Base-by-base conservation (phyloP, 2,888 invertebrate species). In the Aspidapion aeneum region DNA sequence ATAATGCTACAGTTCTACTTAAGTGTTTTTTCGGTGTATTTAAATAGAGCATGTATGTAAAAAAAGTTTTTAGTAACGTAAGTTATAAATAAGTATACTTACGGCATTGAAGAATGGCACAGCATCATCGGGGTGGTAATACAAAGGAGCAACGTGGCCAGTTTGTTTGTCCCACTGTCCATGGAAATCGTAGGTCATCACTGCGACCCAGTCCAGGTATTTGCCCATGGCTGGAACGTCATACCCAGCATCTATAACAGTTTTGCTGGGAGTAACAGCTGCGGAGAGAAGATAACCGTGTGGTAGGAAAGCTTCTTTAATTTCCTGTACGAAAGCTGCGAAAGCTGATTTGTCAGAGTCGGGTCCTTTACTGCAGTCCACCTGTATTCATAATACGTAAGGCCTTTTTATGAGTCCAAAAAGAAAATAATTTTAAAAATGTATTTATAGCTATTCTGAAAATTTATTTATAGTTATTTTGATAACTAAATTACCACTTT, bases 131-230 rank as follows among this genome's bases (percentile, higher is more conserved):
- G 91, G 90, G 75, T 94, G 93, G 73, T 90, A 85, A 71, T 87
- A 93, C 51, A 95, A 78, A 0, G 94, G 95, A 0, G 94, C 92
- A 0, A 94, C 91, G 74, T 95, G 95, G 0, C 94, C 95, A 0
- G 94, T 95, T 76, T 90, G 90, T 75, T 92, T 93, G 73, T 94
- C 94, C 94, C 94, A 95, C 73, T 93, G 93, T 0, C 94, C 94
- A 71, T 94, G 94, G 80, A 89, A 94, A 75, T 95, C 95, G 73
- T 95, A 95, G 0, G 93, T 90, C 95, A 95, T 95, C 0, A 95
- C 93, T 0, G 94, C 91, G 57, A 95, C 91, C 93, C 94, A 94
- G 76, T 95, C 94, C 62, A 95, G 82, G 75, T 90, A 86, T 69
- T 85, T 82, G 0, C 90, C 88, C 1, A 95, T 74, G 0, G 86